Percentiles rank a stretch among this genome's conserved stretches.
Conservation (phyloP, 2,888 invertebrate species). For the Subacronicta megacephala region DNA sequence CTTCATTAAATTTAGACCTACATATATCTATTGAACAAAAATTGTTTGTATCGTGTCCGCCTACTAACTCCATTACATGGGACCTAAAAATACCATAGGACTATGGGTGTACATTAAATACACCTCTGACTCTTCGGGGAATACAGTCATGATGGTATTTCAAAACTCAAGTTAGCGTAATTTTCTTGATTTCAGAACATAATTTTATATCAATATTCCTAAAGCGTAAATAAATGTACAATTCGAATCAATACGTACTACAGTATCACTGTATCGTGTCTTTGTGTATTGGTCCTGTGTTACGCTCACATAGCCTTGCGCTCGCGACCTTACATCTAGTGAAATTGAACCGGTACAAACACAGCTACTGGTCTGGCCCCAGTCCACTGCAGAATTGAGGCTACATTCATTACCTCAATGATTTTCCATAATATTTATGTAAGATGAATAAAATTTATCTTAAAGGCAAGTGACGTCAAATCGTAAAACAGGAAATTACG, state of each 20-base stretch:
- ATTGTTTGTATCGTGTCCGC: too few species aligned
- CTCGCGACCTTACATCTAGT: constrained; percentile 84
- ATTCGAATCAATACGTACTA: constrained; percentile 1
- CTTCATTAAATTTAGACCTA: too few species aligned
- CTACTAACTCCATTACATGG: too few species aligned
- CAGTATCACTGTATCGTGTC: constrained; percentile 13
- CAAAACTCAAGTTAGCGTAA: too few species aligned
- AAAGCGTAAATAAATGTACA: constrained; percentile 9
- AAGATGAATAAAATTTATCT: constrained; percentile 45
- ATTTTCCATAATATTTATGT: constrained; percentile 51
- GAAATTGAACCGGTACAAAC: constrained; percentile 83
- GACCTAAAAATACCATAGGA: too few species aligned
- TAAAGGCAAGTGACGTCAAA: constrained; percentile 22
- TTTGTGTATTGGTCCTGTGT: constrained; percentile 41
- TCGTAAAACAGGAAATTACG: constrained; percentile 47
- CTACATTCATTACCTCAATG: constrained; percentile 62
- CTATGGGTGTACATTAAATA: too few species aligned
- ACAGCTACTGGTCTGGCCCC: constrained; percentile 64
- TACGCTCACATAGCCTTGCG: constrained; percentile 84
- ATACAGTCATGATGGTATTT: too few species aligned
- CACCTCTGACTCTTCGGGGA: too few species aligned
- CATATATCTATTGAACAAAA: too few species aligned
- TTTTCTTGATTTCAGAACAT: too few species aligned
- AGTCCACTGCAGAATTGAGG: constrained; percentile 65
- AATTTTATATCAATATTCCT: constrained; percentile 1